Conservation (phyloP, 2,888 invertebrate genomes). For the Schrankia costaestrigalis region DNA sequence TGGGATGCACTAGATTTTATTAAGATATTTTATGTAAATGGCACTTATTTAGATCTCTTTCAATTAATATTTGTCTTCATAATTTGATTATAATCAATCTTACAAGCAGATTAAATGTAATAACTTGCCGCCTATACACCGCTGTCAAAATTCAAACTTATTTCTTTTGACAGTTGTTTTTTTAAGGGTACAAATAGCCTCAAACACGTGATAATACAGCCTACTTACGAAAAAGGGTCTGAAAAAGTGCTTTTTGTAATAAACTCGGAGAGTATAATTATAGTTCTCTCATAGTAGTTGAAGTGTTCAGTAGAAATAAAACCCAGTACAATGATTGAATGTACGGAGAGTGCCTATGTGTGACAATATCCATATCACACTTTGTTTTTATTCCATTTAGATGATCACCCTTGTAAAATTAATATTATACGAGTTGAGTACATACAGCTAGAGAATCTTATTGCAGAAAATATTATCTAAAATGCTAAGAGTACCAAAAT, state of each 20-base stretch:
- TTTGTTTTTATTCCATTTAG: conserved; percentile 39
- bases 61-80: conserved; percentile 5
- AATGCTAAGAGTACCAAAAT: not conserved
- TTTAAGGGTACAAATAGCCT: conserved; percentile 6
- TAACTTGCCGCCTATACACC: conserved; percentile 5
- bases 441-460: conserved; percentile 18
- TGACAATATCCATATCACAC: conserved; percentile 68
- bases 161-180: conserved; percentile 2
- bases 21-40: conserved; percentile 49
- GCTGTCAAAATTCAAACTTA: no score
- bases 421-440: conserved; percentile 18
- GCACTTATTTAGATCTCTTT: conserved; percentile 66
- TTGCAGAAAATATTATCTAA: conserved; percentile 9
- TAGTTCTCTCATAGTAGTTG: conserved; percentile 48
- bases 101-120: not conserved
- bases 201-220: conserved; percentile 19
- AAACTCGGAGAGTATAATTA: conserved; percentile 32
- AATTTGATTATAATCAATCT: not conserved
- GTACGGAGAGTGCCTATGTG: conserved; percentile 71
- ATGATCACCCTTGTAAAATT: no score
- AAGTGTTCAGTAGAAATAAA: conserved; percentile 69
- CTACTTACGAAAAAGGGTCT: conserved; percentile 40
- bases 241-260: conserved; percentile 64
- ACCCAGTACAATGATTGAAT: conserved; percentile 59
- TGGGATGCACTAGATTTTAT: conserved; percentile 76